Conservation (phyloP, 2,797 vertebrate species). For the Sebastes matsubarae region DNA sequence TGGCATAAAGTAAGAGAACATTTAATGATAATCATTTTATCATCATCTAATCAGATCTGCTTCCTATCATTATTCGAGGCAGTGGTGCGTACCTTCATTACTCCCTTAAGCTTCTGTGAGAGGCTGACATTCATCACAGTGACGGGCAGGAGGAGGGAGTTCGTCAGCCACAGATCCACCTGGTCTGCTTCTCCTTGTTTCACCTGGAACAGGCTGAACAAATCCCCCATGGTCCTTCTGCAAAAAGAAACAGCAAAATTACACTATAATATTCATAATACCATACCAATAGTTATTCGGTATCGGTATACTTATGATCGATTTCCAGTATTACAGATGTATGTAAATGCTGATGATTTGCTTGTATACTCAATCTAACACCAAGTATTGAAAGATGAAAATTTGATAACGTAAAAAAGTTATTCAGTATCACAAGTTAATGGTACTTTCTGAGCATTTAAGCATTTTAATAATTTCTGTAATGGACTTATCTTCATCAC, state of each 20-base stretch:
- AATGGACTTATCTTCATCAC: not conserved
- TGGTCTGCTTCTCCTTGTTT: constrained; percentile 82
- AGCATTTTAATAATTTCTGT: not conserved
- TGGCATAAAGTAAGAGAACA: not conserved
- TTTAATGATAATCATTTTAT: not conserved
- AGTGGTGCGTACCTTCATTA: constrained; percentile 85
- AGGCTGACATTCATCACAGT: constrained; percentile 86
- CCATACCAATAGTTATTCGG: not conserved
- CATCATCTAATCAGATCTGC: not conserved
- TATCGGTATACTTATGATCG: accelerated
- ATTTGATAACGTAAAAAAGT: not conserved
- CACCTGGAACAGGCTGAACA: constrained; percentile 85
- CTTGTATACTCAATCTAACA: no score
- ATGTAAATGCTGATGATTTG: no score
- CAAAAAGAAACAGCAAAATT: not conserved
- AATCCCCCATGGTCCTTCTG: constrained; percentile 69
- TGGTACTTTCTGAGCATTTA: not conserved
- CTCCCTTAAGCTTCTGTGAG: constrained; percentile 80
- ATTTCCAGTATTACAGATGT: no score
- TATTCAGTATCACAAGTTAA: not conserved
- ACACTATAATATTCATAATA: not conserved
- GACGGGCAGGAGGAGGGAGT: constrained; percentile 83
- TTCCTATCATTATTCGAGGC: not conserved
- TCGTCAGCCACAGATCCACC: constrained; percentile 92
- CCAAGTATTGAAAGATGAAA: no score